Evolutionary conservation across 2,113 vertebrate species (phyloP), one percentile per base, ranked within the genome.

Genomic region (Clinocottus analis): DNA sequence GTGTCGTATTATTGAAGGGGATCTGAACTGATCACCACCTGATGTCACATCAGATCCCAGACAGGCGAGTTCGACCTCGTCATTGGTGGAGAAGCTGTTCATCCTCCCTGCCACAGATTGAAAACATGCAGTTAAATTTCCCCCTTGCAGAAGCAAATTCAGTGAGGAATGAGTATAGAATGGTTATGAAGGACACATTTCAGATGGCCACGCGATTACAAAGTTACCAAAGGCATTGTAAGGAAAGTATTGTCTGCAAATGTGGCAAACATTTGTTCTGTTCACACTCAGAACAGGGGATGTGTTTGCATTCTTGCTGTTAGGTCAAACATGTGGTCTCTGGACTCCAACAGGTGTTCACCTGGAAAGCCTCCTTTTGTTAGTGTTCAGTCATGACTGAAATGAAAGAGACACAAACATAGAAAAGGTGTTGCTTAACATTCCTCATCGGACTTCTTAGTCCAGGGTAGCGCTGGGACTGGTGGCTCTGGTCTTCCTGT

Each of bases 311-410:
- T 25, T 27, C 17, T 23, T 49, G 13, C 21, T 13, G 2, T 73
- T 14, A 39, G 9, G 33, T 21, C 39, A 74, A 14, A 55, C 16
- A 27, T 37, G 59, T 49, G 41, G 29, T 9, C 29, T 72, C 56
- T 35, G 17, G 35, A n/a, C 23, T 58, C 35, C 16, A 21, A 19
- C 53, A 25, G 4, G 13, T 31, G 45, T 71, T 47, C 71, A 31
- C 23, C 25, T 60, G 23, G 58, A 21, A 55, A 14, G 47, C 47
- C 47, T 49, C 17, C 45, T 49, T 49, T 49, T 49, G 47, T 49
- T 49, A 49, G 17, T 55, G 45, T 55, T 69, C 37, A 37, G 58
- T 35, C 64, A 62, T 68, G 55, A 47, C 37, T 39, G 21, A 73
- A 25, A 59, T 63, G 35, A 25, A 55, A 29, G 10, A 59, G 55